Conservation (phyloP, 2,797 vertebrate genomes). For the Tachyglossus aculeatus region DNA sequence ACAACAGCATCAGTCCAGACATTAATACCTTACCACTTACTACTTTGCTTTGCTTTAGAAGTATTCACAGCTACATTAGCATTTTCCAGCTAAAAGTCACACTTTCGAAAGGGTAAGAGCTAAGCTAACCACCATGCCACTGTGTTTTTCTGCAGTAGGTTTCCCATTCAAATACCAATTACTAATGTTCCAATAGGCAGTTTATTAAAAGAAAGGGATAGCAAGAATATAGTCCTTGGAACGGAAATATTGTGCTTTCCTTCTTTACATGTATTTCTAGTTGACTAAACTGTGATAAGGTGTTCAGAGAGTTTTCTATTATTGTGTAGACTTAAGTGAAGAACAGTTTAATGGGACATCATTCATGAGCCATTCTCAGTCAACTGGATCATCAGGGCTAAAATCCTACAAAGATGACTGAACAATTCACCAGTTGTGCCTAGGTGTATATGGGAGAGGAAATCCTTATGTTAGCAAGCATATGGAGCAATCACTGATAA, state of each 20-base stretch:
- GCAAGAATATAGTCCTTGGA: neutral
- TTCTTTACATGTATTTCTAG: too few relatives aligned
- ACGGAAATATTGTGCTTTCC: neutral
- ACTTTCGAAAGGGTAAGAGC: conserved; percentile 18
- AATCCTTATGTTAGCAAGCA: too few relatives aligned
- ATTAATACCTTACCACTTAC: neutral
- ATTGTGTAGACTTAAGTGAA: too few relatives aligned
- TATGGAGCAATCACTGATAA: too few relatives aligned
- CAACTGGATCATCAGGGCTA: too few relatives aligned
- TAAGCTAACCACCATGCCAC: neutral
- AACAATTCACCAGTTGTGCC: too few relatives aligned
- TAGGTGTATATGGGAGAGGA: too few relatives aligned
- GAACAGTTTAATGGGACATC: too few relatives aligned
- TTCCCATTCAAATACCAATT: conserved; percentile 36
- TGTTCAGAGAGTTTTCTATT: too few relatives aligned
- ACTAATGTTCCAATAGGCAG: neutral
- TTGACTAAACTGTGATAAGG: too few relatives aligned
- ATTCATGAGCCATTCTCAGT: too few relatives aligned
- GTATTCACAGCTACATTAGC: neutral
- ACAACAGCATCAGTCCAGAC: conserved; percentile 40
- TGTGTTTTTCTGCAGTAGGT: neutral
- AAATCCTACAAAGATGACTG: too few relatives aligned
- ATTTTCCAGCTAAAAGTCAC: conserved; percentile 30
- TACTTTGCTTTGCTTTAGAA: neutral
- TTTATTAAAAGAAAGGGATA: neutral